Conservation (phyloP, 2,113 vertebrate species). For the Psettodes erumei region DNA sequence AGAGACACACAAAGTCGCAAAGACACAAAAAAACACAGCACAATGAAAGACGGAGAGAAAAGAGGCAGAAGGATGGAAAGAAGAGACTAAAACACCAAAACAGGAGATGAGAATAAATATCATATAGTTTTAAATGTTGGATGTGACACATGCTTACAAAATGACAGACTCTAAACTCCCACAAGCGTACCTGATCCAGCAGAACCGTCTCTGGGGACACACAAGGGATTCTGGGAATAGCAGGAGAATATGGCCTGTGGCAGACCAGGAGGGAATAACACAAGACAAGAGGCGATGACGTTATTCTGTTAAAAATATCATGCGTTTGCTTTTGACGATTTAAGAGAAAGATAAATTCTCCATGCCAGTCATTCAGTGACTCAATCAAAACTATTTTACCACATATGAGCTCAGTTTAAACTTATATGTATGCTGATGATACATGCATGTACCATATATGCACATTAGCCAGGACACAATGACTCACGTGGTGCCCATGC, state of each 20-base stretch:
- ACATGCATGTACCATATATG: neutral
- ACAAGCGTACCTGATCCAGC: conserved; percentile 84
- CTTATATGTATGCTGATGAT: too few relatives aligned
- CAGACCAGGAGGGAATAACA: conserved; percentile 30
- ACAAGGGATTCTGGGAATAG: conserved; percentile 91
- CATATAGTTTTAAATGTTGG: neutral
- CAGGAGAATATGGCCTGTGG: conserved; percentile 91
- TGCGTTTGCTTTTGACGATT: neutral
- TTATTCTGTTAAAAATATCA: neutral
- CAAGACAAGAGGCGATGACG: neutral
- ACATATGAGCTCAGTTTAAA: neutral
- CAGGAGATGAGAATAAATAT: neutral
- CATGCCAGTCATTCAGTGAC: neutral
- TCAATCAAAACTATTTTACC: neutral
- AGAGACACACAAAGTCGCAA: neutral
- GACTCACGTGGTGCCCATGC: conserved; percentile 84
- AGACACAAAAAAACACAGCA: neutral
- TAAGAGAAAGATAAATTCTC: neutral
- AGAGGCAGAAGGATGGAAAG: neutral
- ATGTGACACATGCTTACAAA: conserved; percentile 5
- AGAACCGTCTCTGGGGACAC: conserved; percentile 92
- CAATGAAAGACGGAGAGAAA: neutral
- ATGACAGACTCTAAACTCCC: too few relatives aligned
- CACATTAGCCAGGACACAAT: neutral
- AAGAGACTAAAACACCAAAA: neutral